A percentile compares a stretch with the other conserved stretches of the same genome.
phyloP scores from a whole-genome alignment of 2,888 invertebrate genomes.

The Tipula helvola region DNA sequence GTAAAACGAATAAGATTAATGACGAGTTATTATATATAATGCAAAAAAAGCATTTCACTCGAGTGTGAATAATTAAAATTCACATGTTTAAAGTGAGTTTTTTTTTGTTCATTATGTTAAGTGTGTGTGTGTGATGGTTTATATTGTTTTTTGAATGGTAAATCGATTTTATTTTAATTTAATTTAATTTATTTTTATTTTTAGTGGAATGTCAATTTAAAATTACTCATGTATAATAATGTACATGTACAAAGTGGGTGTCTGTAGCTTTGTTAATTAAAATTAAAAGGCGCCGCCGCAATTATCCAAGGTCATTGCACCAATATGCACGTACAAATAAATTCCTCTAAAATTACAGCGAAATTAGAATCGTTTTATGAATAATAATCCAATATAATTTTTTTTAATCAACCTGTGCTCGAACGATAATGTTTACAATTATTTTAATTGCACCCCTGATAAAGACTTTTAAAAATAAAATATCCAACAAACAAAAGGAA shows the following conservation, averaged over 20 bases:
- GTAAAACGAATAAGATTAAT: constrained; percentile 4
- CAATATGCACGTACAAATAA: not conserved
- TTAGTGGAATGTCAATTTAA: not conserved
- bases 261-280: not conserved
- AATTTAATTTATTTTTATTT: not conserved
- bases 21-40: not conserved
- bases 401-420: not conserved
- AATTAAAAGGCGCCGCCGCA: not conserved
- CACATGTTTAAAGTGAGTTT: not conserved
- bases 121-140: not conserved
- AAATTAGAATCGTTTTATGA: not conserved
- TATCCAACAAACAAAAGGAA: not conserved
- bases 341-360: not conserved
- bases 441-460: not conserved
- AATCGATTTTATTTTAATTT: not conserved
- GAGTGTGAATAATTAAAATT: not conserved
- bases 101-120: not conserved
- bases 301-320: not conserved
- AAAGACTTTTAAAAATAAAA: not conserved
- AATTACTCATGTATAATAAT: not conserved
- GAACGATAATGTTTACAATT: not conserved
- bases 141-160: not conserved
- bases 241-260: not conserved
- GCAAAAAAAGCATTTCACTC: not conserved
- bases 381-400: not conserved